phyloP scores from a whole-genome alignment of 2,888 invertebrate genomes.

The Reticulitermes lucifugus region DNA sequence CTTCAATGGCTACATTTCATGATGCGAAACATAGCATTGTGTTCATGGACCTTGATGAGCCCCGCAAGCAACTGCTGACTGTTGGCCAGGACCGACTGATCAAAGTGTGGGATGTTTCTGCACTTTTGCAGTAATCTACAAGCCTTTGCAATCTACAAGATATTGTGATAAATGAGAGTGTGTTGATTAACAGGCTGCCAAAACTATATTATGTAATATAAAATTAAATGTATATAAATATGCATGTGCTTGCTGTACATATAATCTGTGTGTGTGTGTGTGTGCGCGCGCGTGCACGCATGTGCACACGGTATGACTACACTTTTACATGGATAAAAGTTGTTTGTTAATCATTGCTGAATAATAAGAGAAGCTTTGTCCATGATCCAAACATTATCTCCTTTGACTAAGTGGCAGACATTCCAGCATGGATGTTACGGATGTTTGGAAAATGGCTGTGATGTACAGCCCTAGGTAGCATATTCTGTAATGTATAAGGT shows the following conservation, averaged over 20 bases:
- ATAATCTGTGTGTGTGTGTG: neutral
- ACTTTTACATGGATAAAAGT: neutral
- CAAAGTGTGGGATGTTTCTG: conserved; percentile 90
- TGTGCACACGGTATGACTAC: neutral
- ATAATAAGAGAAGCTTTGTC: neutral
- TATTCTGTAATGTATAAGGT: neutral
- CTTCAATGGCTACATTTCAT: conserved; percentile 93
- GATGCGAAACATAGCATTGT: conserved; percentile 94
- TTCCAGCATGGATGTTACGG: neutral
- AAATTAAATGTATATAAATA: conserved; percentile 18
- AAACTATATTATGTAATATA: conserved; percentile 14
- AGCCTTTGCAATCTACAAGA: neutral
- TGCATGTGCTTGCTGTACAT: conserved; percentile 24
- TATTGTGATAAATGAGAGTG: conserved; percentile 10
- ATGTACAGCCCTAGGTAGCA: neutral
- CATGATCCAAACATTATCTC: neutral
- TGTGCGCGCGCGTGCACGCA: too few species aligned
- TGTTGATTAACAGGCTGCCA: neutral
- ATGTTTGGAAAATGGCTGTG: neutral
- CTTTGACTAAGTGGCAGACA: neutral
- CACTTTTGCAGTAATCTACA: conserved; percentile 65
- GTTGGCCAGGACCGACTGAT: conserved; percentile 96
- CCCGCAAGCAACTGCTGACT: conserved; percentile 87
- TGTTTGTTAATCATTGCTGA: neutral
- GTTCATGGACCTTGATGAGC: conserved; percentile 90